Base-by-base conservation (phyloP, 1,140 invertebrate genomes). In the Pseudomyrmex dendroicus region DNA sequence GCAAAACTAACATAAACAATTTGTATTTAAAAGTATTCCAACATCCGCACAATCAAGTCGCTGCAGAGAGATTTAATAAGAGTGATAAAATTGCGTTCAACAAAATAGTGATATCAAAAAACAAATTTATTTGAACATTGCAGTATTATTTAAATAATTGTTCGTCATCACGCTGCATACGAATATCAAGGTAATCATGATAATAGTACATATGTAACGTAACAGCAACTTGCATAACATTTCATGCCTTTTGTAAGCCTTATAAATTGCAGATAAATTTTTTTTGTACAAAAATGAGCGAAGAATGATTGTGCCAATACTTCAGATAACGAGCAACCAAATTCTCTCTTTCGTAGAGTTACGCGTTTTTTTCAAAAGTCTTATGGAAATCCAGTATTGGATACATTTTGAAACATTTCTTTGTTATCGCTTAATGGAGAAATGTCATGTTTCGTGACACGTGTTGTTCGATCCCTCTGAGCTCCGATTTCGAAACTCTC, bases 201-300 rank as follows among this genome's bases (percentile, higher is more conserved):
- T 44, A 66, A 66, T 76, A 64, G 17, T 35, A 44, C 5, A 70
- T 8, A 25, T 25, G 25, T 57, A 73, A 52, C 20, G n/a, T 64
- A 74, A 35, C 17, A 64, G 2, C n/a, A 66, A 25, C 44, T 52
- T 66, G 48, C 8, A 17, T 61, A 50, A 35, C 22, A 22, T 35
- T 25, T 17, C 35, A 17, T 63, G 54, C 4, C n/a, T 50, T 64
- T 76, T 17, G 25, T 35, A 52, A 17, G 0, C 44, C 15, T 46
- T 48, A 64, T 64, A 12, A 35, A 64, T 12, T 12, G 44, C 0
- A n/a, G 2, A 44, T 63, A 25, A 35, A 2, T 35, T 35, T 64
- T 54, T 20, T 13, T 44, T 10, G 1, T 15, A 7, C 12, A 64
- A 44, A 44, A 5, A 5, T 46, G 17, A 64, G 8, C 52, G 1